Evolutionary conservation across 2,888 invertebrate genomes (phyloP).

Genomic region (Metallyticus violacea): DNA sequence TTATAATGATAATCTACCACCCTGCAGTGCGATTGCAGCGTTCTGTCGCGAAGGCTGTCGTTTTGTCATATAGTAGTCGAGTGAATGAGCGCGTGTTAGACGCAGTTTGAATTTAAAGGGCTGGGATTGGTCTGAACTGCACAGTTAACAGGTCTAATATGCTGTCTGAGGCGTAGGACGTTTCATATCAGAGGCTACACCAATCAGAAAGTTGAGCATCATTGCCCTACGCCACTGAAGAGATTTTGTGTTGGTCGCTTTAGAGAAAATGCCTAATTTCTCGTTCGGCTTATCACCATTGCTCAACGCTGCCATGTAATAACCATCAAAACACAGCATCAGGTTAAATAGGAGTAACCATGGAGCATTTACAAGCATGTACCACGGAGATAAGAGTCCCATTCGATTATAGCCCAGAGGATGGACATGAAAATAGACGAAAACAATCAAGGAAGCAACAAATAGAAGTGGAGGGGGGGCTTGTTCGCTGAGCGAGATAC

Average conservation of each 20-base stretch:
- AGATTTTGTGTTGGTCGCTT: background rate
- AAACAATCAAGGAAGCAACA: background rate
- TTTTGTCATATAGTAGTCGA: too few species aligned
- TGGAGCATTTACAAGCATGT: background rate
- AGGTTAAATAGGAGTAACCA: background rate
- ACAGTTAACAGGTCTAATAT: too few species aligned
- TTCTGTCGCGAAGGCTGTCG: too few species aligned
- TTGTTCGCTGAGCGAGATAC: background rate
- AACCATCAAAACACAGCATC: background rate
- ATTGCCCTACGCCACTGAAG: too few species aligned
- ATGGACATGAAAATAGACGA: background rate
- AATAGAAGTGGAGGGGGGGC: background rate
- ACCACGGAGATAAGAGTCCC: background rate
- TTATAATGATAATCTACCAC: too few species aligned
- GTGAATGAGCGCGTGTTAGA: too few species aligned
- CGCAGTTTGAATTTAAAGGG: too few species aligned
- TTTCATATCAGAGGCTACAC: too few species aligned
- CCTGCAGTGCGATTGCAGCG: too few species aligned
- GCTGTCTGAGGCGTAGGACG: too few species aligned
- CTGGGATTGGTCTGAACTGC: too few species aligned
- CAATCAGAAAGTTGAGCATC: too few species aligned
- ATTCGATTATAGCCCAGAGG: background rate
- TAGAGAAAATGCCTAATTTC: background rate
- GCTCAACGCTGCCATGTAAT: background rate
- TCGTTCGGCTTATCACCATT: background rate